phyloP scores from a whole-genome alignment of 2,113 vertebrate species.

The Galemys pyrenaicus region DNA sequence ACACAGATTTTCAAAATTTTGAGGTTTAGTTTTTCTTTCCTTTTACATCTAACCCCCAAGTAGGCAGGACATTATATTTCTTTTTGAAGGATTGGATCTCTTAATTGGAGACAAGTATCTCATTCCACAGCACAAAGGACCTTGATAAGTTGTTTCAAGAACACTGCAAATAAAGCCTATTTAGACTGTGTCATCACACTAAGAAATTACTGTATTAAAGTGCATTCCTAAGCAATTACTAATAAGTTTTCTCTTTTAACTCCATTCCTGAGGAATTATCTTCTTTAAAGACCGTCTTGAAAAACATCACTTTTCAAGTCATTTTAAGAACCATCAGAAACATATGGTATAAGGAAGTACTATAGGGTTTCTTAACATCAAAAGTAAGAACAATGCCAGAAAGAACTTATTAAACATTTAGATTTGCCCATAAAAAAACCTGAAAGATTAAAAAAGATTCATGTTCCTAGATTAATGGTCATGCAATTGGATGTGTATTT shows the following conservation, averaged over 20 bases:
- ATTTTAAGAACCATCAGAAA: slow-evolving; percentile 46
- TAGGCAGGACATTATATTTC: background rate
- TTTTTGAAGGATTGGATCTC: background rate
- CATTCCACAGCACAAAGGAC: slow-evolving; percentile 4
- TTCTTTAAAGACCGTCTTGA: slow-evolving; percentile 46
- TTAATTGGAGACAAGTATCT: slow-evolving; percentile 14
- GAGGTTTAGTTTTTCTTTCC: slow-evolving; percentile 33
- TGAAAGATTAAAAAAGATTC: slow-evolving; percentile 35
- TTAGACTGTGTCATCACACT: background rate
- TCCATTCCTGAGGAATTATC: background rate
- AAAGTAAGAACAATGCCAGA: background rate
- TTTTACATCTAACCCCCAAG: background rate
- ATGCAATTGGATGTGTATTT: slow-evolving; percentile 8
- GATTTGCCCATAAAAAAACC: background rate
- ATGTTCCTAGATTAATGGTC: background rate
- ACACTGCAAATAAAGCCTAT: slow-evolving; percentile 25
- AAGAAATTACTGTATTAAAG: slow-evolving; percentile 18
- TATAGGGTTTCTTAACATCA: background rate
- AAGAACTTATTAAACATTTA: slow-evolving; percentile 19
- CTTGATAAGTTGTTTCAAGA: slow-evolving; percentile 40
- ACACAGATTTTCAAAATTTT: slow-evolving; percentile 16
- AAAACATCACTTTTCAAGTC: background rate
- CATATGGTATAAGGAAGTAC: background rate
- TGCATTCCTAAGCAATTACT: slow-evolving; percentile 56
- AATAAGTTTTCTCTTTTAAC: slow-evolving; percentile 42